Evolutionary conservation across 1,140 invertebrate genomes (phyloP), one percentile per base, ranked within the genome.

Genomic region (Drosophila nikananu): DNA sequence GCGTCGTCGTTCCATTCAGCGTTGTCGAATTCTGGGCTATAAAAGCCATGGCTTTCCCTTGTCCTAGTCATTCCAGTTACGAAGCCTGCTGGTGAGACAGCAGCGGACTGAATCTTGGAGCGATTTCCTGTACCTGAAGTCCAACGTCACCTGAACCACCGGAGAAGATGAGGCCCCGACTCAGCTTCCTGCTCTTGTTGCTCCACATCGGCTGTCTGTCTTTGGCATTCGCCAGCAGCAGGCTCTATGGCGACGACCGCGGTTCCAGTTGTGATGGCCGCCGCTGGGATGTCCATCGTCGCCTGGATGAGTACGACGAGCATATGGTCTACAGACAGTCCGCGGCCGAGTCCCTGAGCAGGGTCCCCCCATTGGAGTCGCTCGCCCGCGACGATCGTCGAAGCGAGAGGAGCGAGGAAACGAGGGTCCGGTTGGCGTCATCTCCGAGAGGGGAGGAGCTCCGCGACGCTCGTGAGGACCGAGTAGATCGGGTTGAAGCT

Each of bases 261-360:
- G 32, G 12, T 23, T 25, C 41, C 39, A 61, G 19, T 19, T 63
- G 71, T 48, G 62, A 15, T 63, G 75, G 35, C 2, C 60, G 23
- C 19, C 58, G 46, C 10, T 73, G 46, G 64, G 64, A 86, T 35
- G n/a, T 13, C 17, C 49, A 46, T 21, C 66, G 35, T 9, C 44
- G 19, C 5, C 35, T 68, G 15, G 81, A 89, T 5, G 77, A 84
- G 8, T 87, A 90, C 46, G 81, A 90, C 44, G 84, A 89, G 60
- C 84, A 80, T 42, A 59, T 89, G 51, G 86, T 90, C 9, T 90
- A 89, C 46, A 84, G 84, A 90, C 84, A 89, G 49, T n/a, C 2
- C 15, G 5, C 27, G n/a, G 39, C 19, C n/a, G 37, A 44, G 32
- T 55, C 25, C 17, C n/a, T 21, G 23, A 19, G 42, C 1, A 37